Base-by-base conservation (phyloP, 53 echinoderm and acorn worm genomes). In the Mesocentrotus franciscanus region DNA sequence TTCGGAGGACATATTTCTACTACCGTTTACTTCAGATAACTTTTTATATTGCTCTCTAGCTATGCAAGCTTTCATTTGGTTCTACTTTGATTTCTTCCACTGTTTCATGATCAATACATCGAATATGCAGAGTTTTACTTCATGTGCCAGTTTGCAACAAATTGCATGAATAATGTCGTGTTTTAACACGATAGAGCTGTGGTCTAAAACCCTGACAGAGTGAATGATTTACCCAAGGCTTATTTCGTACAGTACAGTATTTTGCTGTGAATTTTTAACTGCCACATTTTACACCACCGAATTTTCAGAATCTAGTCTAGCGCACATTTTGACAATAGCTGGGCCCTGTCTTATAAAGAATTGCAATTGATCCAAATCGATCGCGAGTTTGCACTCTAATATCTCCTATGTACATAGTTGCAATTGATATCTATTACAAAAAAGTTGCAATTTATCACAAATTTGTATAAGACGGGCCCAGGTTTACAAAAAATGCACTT, bases 1-100 rank as follows among this genome's bases (percentile, higher is more conserved):
- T 18, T 81, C 18, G 1, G 22, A 81, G 36, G 32, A 30, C 7
- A 71, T 71, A 7, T 71, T 9, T 7, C n/a, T 71, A 71, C n/a
- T 78, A 32, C 35, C 15, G 78, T 14, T 64, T 20, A 64, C 64
- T 64, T 64, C 20, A 64, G 10, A 64, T 64, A 26, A 78, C 78
- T 14, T 33, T 76, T 12, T 76, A 70, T 26, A 76, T 5, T 89
- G 90, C 4, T 32, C 24, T 64, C 64, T 26, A 60, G 15, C 90
- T 90, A 66, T 90, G 66, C 61, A 61, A 1, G 12, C 6, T 60
- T 66, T 90, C 16, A 90, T 61, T 61, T 33, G 59, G 32, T 90
- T 90, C 61, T 90, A 90, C n/a, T 58, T 32, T 60, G 15, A 66
- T 60, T 90, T 20, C 90, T 90, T 90, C 60, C 60, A 61, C 11